These are phyloP conservation scores for Petroica traversi DNA, from an alignment of 2,113 vertebrate species.

Conservation along the genomic window DNA sequence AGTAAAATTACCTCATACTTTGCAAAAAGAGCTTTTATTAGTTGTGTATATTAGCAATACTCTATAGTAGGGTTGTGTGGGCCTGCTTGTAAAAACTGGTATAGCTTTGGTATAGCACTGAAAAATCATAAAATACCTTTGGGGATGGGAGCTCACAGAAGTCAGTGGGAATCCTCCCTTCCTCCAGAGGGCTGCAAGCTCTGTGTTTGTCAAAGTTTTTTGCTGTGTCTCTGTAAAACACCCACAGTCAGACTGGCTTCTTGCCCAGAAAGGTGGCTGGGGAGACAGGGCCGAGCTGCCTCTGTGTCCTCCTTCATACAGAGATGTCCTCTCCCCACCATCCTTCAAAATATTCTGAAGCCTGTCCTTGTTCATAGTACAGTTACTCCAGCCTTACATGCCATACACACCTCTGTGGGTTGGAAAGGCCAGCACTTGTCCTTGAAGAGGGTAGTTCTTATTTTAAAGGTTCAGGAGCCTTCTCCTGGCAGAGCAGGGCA, in stretches of 20 bases:
- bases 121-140: background rate
- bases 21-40: background rate
- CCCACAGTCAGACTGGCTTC: fast-evolving
- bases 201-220: background rate
- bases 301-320: background rate
- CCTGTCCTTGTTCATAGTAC: background rate
- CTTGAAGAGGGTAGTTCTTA: background rate
- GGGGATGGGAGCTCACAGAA: background rate
- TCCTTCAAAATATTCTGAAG: background rate
- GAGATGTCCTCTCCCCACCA: background rate
- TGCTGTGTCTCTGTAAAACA: background rate
- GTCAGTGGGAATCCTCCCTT: background rate
- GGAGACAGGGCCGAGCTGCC: background rate
- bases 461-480: background rate
- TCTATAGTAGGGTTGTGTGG: background rate
- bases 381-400: background rate
- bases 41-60: background rate
- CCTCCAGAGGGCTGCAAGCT: background rate
- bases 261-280: background rate
- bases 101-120: background rate
- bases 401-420: background rate
- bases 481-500: background rate
- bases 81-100: background rate
- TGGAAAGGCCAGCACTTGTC: background rate
- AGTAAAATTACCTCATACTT: background rate